phyloP scores from a whole-genome alignment of 2,888 invertebrate genomes.

The Mesochorus sp. region DNA sequence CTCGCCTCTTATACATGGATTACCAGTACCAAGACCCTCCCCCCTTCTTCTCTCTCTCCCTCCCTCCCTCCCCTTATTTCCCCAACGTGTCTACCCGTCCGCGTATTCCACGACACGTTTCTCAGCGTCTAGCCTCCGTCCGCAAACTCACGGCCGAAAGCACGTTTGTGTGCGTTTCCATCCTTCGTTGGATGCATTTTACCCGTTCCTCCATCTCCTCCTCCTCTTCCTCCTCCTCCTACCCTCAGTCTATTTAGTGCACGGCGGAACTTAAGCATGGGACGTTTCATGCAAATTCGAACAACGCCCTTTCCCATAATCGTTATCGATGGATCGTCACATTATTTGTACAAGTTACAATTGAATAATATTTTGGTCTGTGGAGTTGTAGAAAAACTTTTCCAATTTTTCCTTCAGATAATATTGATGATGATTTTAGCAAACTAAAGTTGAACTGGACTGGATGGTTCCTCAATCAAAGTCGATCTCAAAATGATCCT shows the following conservation, averaged over 20 bases:
- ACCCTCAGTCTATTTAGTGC: not conserved
- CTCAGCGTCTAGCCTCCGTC: constrained; percentile 43
- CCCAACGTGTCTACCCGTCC: constrained; percentile 20
- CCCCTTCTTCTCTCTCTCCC: not conserved
- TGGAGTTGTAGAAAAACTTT: too few relatives aligned
- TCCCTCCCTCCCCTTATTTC: not conserved
- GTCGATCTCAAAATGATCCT: too few relatives aligned
- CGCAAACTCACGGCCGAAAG: constrained; percentile 27
- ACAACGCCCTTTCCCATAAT: not conserved
- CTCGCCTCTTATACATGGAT: constrained; percentile 41
- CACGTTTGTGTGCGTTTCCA: constrained; percentile 36
- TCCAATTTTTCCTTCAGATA: too few relatives aligned
- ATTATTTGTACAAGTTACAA: too few relatives aligned
- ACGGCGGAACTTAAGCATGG: not conserved
- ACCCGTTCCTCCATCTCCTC: not conserved
- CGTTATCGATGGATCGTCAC: too few relatives aligned
- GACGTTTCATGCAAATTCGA: not conserved
- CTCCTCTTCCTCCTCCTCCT: not conserved
- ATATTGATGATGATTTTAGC: too few relatives aligned
- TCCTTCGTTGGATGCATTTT: constrained; percentile 14
- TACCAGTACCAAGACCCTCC: constrained; percentile 19
- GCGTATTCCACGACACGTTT: constrained; percentile 57
- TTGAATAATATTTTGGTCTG: too few relatives aligned
- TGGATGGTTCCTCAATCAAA: too few relatives aligned
- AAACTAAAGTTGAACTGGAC: too few relatives aligned